phyloP scores from a whole-genome alignment of 2,888 invertebrate species.

The Anthrax anthrax region DNA sequence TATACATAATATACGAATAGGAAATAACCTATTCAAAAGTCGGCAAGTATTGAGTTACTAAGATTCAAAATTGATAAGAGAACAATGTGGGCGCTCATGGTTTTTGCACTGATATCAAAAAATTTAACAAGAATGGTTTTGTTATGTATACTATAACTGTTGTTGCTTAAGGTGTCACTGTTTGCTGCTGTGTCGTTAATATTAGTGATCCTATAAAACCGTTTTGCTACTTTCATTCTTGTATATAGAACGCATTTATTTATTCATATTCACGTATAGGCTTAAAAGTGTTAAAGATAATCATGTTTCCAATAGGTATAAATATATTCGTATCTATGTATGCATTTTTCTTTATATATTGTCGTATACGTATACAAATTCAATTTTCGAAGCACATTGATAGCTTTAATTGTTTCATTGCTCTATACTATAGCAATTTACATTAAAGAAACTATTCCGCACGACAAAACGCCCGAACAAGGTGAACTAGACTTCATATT shows the following conservation, averaged over 20 bases:
- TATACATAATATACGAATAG: too few relatives aligned
- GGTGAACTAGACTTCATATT: neutral
- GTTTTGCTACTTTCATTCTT: too few relatives aligned
- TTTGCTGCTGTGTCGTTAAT: too few relatives aligned
- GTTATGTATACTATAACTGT: neutral
- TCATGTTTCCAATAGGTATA: neutral
- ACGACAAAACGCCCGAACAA: conserved; percentile 3
- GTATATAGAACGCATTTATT: neutral
- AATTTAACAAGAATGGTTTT: neutral
- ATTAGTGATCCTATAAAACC: too few relatives aligned
- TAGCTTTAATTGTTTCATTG: conserved; percentile 9
- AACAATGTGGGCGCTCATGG: conserved; percentile 7
- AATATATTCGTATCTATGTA: too few relatives aligned
- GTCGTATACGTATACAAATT: too few relatives aligned
- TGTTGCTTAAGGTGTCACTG: too few relatives aligned
- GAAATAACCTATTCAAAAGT: conserved; percentile 1
- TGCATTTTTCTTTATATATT: too few relatives aligned
- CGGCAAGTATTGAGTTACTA: conserved; percentile 4
- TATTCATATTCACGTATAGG: too few relatives aligned
- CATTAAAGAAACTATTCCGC: conserved; percentile 7
- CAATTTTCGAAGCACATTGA: neutral
- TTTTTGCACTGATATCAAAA: neutral
- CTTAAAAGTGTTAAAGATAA: neutral
- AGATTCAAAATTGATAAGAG: conserved; percentile 5
- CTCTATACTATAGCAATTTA: conserved; percentile 4